Percentiles rank a stretch among this genome's conserved stretches.
Conservation (phyloP, 92 coral and sea anemone genomes). For the Zoanthus solanderi region DNA sequence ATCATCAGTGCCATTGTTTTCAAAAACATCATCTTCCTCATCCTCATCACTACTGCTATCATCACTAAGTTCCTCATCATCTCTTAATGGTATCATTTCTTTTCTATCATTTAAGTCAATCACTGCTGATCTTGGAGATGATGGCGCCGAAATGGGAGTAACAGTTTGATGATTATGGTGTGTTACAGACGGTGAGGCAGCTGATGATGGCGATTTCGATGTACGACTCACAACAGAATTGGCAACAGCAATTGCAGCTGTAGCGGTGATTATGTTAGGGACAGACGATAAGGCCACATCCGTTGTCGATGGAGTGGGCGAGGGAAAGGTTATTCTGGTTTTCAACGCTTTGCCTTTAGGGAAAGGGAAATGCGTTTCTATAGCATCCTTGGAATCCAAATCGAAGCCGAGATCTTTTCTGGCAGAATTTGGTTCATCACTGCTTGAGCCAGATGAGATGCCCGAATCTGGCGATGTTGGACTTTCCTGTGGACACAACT, state of each 20-base stretch:
- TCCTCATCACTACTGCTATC: constrained; percentile 25
- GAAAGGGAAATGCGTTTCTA: constrained; percentile 73
- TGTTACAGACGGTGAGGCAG: constrained; percentile 26
- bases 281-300: constrained; percentile 55
- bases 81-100: background rate
- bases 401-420: constrained; percentile 81
- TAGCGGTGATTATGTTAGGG: constrained; percentile 88
- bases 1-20: constrained; percentile 51
- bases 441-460: constrained; percentile 86
- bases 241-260: constrained; percentile 91
- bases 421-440: constrained; percentile 84
- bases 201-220: constrained; percentile 28
- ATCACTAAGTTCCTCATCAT: constrained; percentile 40
- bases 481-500: constrained; percentile 86
- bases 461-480: constrained; percentile 99
- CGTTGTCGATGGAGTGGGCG: constrained; percentile 52
- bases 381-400: constrained; percentile 68
- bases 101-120: background rate
- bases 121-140: background rate
- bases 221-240: constrained; percentile 81
- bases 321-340: constrained; percentile 60
- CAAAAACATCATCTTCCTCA: constrained; percentile 35
- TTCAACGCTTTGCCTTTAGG: constrained; percentile 73
- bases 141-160: background rate
- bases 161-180: constrained; percentile 4